Evolutionary conservation across 2,797 vertebrate genomes (phyloP).

Genomic region (Alectoris magna): DNA sequence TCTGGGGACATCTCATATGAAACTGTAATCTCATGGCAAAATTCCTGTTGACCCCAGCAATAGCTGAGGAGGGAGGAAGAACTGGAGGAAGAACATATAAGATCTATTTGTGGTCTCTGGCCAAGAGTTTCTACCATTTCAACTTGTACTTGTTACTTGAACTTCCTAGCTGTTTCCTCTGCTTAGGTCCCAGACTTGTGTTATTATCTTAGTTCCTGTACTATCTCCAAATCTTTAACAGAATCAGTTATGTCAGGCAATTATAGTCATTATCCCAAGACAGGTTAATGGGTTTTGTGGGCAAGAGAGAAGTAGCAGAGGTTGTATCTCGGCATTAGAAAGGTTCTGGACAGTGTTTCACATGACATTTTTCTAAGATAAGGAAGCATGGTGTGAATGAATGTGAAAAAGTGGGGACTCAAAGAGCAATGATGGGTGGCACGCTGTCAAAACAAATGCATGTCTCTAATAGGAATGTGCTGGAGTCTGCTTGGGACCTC

Average conservation of each 20-base stretch:
- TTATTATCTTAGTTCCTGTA: background rate
- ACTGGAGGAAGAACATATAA: background rate
- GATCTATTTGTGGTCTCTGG: background rate
- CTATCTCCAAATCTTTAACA: background rate
- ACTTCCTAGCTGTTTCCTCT: background rate
- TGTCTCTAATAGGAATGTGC: background rate
- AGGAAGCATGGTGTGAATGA: background rate
- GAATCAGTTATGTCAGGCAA: background rate
- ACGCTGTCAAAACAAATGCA: rapidly evolving
- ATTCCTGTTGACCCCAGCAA: background rate
- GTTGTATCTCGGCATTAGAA: rapidly evolving
- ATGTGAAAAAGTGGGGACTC: background rate
- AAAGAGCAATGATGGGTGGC: background rate
- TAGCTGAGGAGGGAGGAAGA: background rate
- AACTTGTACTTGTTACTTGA: background rate
- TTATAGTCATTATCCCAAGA: background rate
- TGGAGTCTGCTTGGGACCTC: background rate
- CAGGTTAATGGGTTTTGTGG: background rate
- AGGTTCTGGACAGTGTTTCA: background rate
- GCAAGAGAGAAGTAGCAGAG: background rate
- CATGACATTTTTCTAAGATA: background rate
- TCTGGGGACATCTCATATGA: background rate
- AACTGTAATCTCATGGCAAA: background rate
- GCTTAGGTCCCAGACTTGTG: background rate
- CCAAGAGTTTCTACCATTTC: background rate